Percentiles rank a stretch among this genome's conserved stretches.
Evolutionary conservation across 2,888 invertebrate species (phyloP).

Genomic region (Nasonia oneida): DNA sequence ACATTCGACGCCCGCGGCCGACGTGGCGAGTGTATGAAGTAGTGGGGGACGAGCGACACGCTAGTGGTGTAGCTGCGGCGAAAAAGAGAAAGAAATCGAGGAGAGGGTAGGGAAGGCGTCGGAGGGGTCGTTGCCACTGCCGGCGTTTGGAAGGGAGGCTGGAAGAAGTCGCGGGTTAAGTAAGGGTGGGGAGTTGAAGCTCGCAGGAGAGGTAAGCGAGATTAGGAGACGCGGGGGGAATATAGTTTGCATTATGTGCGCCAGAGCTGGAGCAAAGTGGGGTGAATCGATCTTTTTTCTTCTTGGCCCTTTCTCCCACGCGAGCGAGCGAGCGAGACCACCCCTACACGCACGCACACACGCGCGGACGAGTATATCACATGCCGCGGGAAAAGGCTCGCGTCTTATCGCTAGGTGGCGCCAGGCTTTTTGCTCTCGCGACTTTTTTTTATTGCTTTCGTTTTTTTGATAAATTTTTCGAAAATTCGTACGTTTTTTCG

Average conservation of each 20-base stretch:
- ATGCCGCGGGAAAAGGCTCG: slow-evolving; percentile 62
- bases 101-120: background rate
- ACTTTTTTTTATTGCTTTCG: slow-evolving; percentile 30
- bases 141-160: background rate
- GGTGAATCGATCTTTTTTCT: slow-evolving; percentile 69
- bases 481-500: too few relatives aligned
- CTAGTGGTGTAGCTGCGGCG: slow-evolving; percentile 29
- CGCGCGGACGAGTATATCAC: slow-evolving; percentile 28
- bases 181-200: background rate
- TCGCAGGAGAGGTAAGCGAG: slow-evolving; percentile 36
- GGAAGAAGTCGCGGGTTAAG: background rate
- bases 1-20: slow-evolving; percentile 34
- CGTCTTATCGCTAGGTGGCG: slow-evolving; percentile 71
- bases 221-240: slow-evolving; percentile 41
- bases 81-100: slow-evolving; percentile 29
- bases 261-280: slow-evolving; percentile 45
- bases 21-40: background rate
- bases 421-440: slow-evolving; percentile 61
- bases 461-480: slow-evolving; percentile 2
- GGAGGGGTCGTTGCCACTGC: slow-evolving; percentile 9
- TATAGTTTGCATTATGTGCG: slow-evolving; percentile 41
- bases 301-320: slow-evolving; percentile 46
- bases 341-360: background rate
- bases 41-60: slow-evolving; percentile 44
- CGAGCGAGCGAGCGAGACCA: slow-evolving; percentile 20